phyloP scores from a whole-genome alignment of 2,797 vertebrate genomes.

The Phalanger gymnotis region DNA sequence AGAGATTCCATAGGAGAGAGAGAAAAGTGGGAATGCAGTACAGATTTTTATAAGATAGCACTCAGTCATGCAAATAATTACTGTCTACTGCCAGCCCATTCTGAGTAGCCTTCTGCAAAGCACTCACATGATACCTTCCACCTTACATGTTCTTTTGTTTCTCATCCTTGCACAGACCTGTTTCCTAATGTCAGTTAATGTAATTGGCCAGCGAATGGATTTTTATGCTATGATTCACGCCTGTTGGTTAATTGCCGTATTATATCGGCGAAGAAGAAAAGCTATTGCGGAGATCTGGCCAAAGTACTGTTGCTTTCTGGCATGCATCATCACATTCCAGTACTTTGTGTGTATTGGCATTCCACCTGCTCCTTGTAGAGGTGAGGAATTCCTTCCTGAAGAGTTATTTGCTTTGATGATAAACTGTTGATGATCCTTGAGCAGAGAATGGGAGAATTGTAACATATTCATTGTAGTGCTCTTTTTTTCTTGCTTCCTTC shows the following conservation, averaged over 20 bases:
- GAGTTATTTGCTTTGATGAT: slow-evolving; percentile 41
- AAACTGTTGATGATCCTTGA: slow-evolving; percentile 39
- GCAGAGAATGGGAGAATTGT: slow-evolving; percentile 22
- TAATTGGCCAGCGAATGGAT: slow-evolving; percentile 98
- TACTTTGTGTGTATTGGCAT: slow-evolving; percentile 98
- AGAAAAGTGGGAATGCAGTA: neutral
- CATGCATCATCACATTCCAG: slow-evolving; percentile 95
- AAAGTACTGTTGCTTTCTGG: slow-evolving; percentile 98
- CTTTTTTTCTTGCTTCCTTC: slow-evolving; percentile 54
- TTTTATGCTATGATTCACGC: slow-evolving; percentile 98
- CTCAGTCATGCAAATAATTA: neutral
- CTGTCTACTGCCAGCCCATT: neutral
- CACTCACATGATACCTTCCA: neutral
- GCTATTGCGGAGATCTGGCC: slow-evolving; percentile 99
- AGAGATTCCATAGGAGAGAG: neutral
- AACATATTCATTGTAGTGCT: slow-evolving; percentile 41
- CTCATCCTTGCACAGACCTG: slow-evolving; percentile 88
- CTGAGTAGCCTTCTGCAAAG: neutral
- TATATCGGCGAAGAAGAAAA: slow-evolving; percentile 95
- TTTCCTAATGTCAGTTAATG: slow-evolving; percentile 95
- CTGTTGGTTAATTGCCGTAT: slow-evolving; percentile 92
- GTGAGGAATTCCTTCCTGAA: slow-evolving; percentile 80
- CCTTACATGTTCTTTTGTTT: slow-evolving; percentile 51
- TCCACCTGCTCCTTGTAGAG: slow-evolving; percentile 96
- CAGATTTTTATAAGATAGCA: neutral